Percentiles rank a stretch among this genome's conserved stretches.
Conservation (phyloP, 2,797 vertebrate species). For the Anabas testudineus region DNA sequence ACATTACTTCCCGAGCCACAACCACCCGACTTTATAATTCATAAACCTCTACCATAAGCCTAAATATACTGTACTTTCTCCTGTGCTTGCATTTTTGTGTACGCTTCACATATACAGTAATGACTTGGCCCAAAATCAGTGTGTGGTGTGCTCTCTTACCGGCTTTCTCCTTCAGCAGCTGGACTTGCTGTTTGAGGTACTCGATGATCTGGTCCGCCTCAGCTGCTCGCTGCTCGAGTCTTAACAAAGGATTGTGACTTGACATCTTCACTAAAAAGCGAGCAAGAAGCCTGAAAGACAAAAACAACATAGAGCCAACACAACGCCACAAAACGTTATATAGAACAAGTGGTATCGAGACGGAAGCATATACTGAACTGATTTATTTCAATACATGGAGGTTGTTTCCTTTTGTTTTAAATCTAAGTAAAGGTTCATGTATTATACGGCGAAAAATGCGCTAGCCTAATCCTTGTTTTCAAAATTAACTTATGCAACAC, state of each 20-base stretch:
- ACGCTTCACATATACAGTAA: not conserved
- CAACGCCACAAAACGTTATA: not conserved
- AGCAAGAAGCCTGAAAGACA: slow-evolving; percentile 86
- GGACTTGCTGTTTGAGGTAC: slow-evolving; percentile 96
- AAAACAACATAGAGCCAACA: not conserved
- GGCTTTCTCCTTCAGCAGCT: slow-evolving; percentile 96
- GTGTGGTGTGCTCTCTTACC: slow-evolving; percentile 82
- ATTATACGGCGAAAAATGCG: too few relatives aligned
- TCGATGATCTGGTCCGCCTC: slow-evolving; percentile 97
- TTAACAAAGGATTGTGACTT: slow-evolving; percentile 88
- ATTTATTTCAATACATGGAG: not conserved
- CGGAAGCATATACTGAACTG: not conserved
- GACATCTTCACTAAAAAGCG: slow-evolving; percentile 92
- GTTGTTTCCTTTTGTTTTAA: not conserved
- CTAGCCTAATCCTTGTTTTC: not conserved
- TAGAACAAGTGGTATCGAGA: not conserved
- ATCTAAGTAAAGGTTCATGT: too few relatives aligned
- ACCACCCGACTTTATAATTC: not conserved
- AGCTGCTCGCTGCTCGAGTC: slow-evolving; percentile 93
- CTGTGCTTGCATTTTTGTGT: not conserved
- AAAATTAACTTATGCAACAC: slow-evolving; percentile 7
- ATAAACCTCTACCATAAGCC: not conserved
- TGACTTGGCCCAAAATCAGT: not conserved
- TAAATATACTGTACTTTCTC: not conserved
- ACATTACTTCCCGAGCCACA: not conserved